Base-by-base conservation (phyloP, 1,140 invertebrate species). In the Dinoponera quadriceps region DNA sequence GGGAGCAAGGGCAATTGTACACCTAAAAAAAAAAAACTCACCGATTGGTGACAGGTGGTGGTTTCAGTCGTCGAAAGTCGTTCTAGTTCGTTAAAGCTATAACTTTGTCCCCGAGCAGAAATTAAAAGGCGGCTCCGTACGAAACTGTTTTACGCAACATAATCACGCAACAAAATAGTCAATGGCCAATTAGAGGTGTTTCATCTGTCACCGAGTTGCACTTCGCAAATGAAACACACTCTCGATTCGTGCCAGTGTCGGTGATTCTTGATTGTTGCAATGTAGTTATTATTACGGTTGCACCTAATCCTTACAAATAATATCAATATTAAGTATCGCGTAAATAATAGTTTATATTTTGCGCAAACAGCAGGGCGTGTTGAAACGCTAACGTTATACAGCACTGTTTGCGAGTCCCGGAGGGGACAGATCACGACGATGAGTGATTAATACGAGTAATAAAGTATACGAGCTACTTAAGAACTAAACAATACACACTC, bases 1-100 rank as follows among this genome's bases (percentile, higher is more conserved):
- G 55, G 59, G 57, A 86, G 69, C 48, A 73, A 85, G 83, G 66
- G 73, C 57, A 78, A 74, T 86, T 59, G 60, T 82, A 86, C 77
- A 88, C 75, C 69, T 89, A 81, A 88, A 88, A 86, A 88, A 88
- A 86, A 66, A 73, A 60, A 74, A 85, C 81, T 88, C 84, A 88
- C 75, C 75, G 59, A 60, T 71, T 57, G 69, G 62, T 72, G 87
- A 86, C 60, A 66, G 72, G 57, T 81, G 72, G 57, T 81, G 69
- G 51, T 77, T 80, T 49, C 86, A 89, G 74, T 88, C 78, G 81
- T 88, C 69, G 84, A 81, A 84, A 81, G 80, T 72, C 84, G 88
- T 88, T 84, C 78, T 85, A 82, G 69, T 80, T 88, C 25, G 78
- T 88, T 85, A 87, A 85, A 85, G 83, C 78, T 83, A 85, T 54